Percentiles rank a stretch among this genome's conserved stretches.
These are phyloP conservation scores for Mola mola DNA, from an alignment of 2,113 vertebrate species.

Conservation along the genomic window DNA sequence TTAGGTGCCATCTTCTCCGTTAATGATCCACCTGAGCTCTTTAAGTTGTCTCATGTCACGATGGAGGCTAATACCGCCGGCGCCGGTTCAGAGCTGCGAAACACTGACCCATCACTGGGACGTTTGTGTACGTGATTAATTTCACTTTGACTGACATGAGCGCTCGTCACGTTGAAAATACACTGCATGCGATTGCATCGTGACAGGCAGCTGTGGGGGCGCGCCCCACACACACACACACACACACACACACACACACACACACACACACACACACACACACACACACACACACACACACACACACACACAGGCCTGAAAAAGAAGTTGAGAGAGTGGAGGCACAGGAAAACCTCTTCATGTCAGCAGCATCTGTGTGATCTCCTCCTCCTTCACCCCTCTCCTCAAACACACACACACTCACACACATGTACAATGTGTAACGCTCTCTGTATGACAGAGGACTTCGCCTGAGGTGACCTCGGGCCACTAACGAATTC, in stretches of 20 bases:
- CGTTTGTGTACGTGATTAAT: constrained; percentile 7
- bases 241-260: too few relatives aligned
- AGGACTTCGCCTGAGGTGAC: constrained; percentile 58
- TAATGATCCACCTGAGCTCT: constrained; percentile 16
- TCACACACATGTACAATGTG: constrained; percentile 13
- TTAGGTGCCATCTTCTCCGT: constrained; percentile 4
- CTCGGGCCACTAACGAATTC: constrained; percentile 60
- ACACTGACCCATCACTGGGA: background rate
- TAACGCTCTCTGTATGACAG: constrained; percentile 58
- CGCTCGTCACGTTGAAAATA: background rate
- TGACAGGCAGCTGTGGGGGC: constrained; percentile 8
- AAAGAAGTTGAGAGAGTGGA: constrained; percentile 11
- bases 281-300: too few relatives aligned
- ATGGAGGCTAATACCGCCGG: background rate
- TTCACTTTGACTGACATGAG: background rate
- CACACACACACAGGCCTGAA: background rate
- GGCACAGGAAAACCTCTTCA: constrained; percentile 36
- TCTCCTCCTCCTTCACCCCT: constrained; percentile 11
- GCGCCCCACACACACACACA: constrained; percentile 3
- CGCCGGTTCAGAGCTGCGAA: background rate
- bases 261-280: too few relatives aligned
- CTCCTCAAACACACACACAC: constrained; percentile 5
- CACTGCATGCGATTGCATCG: background rate
- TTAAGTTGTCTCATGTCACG: background rate
- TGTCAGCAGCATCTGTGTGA: constrained; percentile 45